Percentiles rank a stretch among this genome's conserved stretches.
These are phyloP conservation scores for Drosophila quinaria DNA, from an alignment of 2,888 invertebrate species.

Conservation along the genomic window DNA sequence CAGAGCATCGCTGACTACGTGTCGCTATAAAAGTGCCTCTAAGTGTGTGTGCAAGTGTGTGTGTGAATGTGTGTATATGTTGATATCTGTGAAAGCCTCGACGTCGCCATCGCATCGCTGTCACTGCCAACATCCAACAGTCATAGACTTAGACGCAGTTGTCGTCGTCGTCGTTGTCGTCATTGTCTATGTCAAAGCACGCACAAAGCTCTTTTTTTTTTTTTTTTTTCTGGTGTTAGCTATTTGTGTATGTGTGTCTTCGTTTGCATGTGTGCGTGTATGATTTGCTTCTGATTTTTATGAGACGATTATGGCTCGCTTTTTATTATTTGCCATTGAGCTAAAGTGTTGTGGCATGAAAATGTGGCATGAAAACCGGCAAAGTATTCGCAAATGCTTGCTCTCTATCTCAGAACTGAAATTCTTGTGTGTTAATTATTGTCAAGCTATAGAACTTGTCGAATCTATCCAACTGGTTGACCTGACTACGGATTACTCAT, in stretches of 20 bases:
- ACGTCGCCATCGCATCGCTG: constrained; percentile 52
- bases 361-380: constrained; percentile 33
- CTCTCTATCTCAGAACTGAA: neutral
- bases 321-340: constrained; percentile 81
- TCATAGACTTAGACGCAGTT: constrained; percentile 24
- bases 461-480: constrained; percentile 13
- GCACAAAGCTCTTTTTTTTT: constrained; percentile 32
- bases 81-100: constrained; percentile 50
- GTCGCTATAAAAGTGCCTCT: constrained; percentile 69
- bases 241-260: constrained; percentile 55
- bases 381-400: constrained; percentile 5
- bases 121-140: constrained; percentile 58
- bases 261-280: constrained; percentile 68
- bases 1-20: constrained; percentile 70
- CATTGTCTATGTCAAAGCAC: constrained; percentile 67
- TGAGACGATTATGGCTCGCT: constrained; percentile 79
- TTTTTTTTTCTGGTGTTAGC: no score
- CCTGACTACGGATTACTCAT: constrained; percentile 13
- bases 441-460: constrained; percentile 29
- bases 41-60: constrained; percentile 23
- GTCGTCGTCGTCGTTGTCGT: constrained; percentile 15
- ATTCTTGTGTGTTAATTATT: constrained; percentile 53
- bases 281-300: constrained; percentile 69
- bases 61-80: constrained; percentile 17
- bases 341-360: constrained; percentile 69